These are phyloP conservation scores for Petrophora chlorosata DNA, from an alignment of 2,888 invertebrate genomes.

Conservation along the genomic window DNA sequence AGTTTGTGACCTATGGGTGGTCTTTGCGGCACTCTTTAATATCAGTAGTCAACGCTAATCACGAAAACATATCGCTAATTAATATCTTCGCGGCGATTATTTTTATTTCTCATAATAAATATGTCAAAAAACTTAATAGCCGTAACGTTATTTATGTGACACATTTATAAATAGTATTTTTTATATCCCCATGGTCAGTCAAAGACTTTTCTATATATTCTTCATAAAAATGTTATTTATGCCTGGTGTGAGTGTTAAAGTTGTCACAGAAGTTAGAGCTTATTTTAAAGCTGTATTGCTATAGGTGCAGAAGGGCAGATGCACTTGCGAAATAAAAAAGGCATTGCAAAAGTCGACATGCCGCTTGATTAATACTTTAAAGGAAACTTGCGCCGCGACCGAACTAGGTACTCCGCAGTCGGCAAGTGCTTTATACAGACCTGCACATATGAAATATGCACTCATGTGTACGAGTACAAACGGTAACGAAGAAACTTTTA, in stretches of 20 bases:
- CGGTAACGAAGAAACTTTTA: constrained; percentile 10
- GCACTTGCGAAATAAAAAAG: constrained; percentile 61
- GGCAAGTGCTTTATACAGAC: constrained; percentile 25
- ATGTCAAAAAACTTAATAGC: too few relatives aligned
- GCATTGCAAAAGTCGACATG: constrained; percentile 54
- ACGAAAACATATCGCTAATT: not conserved
- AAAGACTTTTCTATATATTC: constrained; percentile 10
- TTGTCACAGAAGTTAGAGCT: constrained; percentile 7
- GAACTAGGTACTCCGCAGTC: constrained; percentile 51
- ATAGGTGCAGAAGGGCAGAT: constrained; percentile 57
- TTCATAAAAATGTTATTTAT: constrained; percentile 6
- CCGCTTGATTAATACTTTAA: constrained; percentile 73
- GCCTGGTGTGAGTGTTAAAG: constrained; percentile 7
- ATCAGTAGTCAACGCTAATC: too few relatives aligned
- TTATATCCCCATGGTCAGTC: not conserved
- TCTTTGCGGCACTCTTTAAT: constrained; percentile 30
- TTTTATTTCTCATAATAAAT: not conserved
- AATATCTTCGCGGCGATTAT: not conserved
- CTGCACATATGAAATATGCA: constrained; percentile 29
- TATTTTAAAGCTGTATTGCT: constrained; percentile 31
- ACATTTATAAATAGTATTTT: constrained; percentile 6
- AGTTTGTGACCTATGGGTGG: constrained; percentile 37
- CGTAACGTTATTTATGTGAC: constrained; percentile 5
- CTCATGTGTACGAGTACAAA: constrained; percentile 27
- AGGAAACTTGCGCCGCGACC: constrained; percentile 66